Conservation (phyloP, 2,113 vertebrate genomes). For the Bungarus multicinctus region DNA sequence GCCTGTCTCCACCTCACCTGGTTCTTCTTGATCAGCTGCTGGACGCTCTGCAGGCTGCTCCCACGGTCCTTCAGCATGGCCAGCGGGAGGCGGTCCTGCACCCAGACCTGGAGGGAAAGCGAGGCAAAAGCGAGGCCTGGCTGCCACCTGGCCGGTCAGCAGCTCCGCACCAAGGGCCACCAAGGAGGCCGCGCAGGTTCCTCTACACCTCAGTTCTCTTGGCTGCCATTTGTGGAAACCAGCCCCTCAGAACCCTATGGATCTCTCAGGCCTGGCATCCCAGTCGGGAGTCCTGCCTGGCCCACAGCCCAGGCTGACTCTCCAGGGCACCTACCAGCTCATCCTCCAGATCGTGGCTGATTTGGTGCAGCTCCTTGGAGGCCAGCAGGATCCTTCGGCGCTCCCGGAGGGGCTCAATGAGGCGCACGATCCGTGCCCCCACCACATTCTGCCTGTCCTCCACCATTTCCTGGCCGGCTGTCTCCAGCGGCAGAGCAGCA, state of each 20-base stretch:
- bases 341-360: slow-evolving; percentile 87
- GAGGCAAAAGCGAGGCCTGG: too few relatives aligned
- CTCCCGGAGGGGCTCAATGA: slow-evolving; percentile 90
- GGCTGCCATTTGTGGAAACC: background rate
- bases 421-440: slow-evolving; percentile 83
- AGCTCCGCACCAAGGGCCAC: too few relatives aligned
- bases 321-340: slow-evolving; percentile 79
- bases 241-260: background rate
- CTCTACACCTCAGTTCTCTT: background rate
- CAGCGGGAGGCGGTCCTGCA: slow-evolving; percentile 85
- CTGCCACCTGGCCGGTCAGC: background rate
- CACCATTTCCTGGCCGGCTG: slow-evolving; percentile 71
- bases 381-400: slow-evolving; percentile 84
- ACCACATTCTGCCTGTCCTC: slow-evolving; percentile 75
- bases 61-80: slow-evolving; percentile 83
- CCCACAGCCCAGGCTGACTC: background rate
- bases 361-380: slow-evolving; percentile 91
- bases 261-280: background rate
- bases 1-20: slow-evolving; percentile 68
- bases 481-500: slow-evolving; percentile 77
- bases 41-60: slow-evolving; percentile 82
- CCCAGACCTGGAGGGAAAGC: slow-evolving; percentile 73
- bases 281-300: background rate
- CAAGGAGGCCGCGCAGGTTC: rapidly evolving
- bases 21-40: slow-evolving; percentile 93